These are phyloP conservation scores for Drosophila teissieri DNA, from an alignment of 1,140 invertebrate genomes.

Conservation along the genomic window DNA sequence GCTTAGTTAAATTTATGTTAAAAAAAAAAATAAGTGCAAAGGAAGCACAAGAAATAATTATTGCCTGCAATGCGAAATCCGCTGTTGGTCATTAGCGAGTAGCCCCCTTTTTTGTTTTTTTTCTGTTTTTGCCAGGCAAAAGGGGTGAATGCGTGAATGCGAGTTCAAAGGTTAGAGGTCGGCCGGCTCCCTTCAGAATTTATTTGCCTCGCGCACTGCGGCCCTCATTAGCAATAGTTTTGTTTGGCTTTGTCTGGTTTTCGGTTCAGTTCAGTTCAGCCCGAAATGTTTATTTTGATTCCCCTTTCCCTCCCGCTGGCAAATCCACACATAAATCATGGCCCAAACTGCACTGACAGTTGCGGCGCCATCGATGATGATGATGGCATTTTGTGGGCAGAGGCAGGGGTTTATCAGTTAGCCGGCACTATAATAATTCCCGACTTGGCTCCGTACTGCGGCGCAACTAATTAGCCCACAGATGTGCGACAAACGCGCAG, in stretches of 20 bases:
- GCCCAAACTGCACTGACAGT: slow-evolving; percentile 39
- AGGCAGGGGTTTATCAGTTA: slow-evolving; percentile 23
- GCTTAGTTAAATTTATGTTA: slow-evolving; percentile 46
- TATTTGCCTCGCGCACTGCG: slow-evolving; percentile 46
- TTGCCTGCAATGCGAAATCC: slow-evolving; percentile 58
- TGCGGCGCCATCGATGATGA: slow-evolving; percentile 48
- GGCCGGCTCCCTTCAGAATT: slow-evolving; percentile 16
- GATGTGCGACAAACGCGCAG: slow-evolving; percentile 24
- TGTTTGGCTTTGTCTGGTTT: slow-evolving; percentile 46
- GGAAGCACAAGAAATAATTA: slow-evolving; percentile 39
- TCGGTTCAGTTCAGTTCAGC: slow-evolving; percentile 15
- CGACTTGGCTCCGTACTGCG: slow-evolving; percentile 28
- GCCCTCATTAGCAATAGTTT: slow-evolving; percentile 54
- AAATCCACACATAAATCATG: slow-evolving; percentile 48
- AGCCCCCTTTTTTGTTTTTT: neutral
- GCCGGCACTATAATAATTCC: slow-evolving; percentile 22
- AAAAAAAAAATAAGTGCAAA: slow-evolving; percentile 5
- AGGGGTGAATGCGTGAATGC: slow-evolving; percentile 19
- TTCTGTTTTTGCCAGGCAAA: neutral
- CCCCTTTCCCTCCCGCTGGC: neutral
- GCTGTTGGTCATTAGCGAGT: slow-evolving; percentile 53
- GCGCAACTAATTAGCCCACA: slow-evolving; percentile 59
- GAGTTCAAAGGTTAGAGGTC: slow-evolving; percentile 2
- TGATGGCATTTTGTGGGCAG: slow-evolving; percentile 15
- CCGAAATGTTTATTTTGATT: slow-evolving; percentile 35